Conservation (phyloP, 2,888 invertebrate species). For the Cosmorhoe ocellata region DNA sequence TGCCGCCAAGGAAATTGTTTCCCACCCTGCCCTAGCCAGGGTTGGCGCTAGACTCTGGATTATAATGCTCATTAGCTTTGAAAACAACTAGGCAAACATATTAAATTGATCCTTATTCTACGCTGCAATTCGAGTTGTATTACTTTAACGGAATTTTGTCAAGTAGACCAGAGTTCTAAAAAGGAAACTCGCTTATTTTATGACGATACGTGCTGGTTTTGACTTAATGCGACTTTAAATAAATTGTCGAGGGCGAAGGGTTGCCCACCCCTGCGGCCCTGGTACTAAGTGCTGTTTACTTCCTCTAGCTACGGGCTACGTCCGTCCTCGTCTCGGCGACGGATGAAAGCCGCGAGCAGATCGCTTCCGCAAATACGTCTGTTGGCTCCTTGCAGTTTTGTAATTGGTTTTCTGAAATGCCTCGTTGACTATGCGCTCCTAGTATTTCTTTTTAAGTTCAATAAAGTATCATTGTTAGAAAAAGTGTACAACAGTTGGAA, state of each 20-base stretch:
- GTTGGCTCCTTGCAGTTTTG: constrained; percentile 29
- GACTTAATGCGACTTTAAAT: too few relatives aligned
- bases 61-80: too few relatives aligned
- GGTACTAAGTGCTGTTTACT: not conserved
- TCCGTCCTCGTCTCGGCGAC: constrained; percentile 16
- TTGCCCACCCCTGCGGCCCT: too few relatives aligned
- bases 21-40: constrained; percentile 20
- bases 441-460: constrained; percentile 10
- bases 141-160: too few relatives aligned
- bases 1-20: constrained; percentile 35
- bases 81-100: too few relatives aligned
- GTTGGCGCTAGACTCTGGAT: not conserved
- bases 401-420: constrained; percentile 27
- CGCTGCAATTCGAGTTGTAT: too few relatives aligned
- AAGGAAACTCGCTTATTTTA: too few relatives aligned
- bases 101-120: too few relatives aligned
- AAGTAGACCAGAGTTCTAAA: not conserved
- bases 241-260: too few relatives aligned
- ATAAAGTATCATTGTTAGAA: too few relatives aligned
- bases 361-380: constrained; percentile 27
- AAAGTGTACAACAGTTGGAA: too few relatives aligned
- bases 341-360: constrained; percentile 25
- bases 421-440: constrained; percentile 18
- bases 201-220: too few relatives aligned
- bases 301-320: not conserved